Evolutionary conservation across 2,797 vertebrate genomes (phyloP).

Genomic region (Oryzias sinensis): DNA sequence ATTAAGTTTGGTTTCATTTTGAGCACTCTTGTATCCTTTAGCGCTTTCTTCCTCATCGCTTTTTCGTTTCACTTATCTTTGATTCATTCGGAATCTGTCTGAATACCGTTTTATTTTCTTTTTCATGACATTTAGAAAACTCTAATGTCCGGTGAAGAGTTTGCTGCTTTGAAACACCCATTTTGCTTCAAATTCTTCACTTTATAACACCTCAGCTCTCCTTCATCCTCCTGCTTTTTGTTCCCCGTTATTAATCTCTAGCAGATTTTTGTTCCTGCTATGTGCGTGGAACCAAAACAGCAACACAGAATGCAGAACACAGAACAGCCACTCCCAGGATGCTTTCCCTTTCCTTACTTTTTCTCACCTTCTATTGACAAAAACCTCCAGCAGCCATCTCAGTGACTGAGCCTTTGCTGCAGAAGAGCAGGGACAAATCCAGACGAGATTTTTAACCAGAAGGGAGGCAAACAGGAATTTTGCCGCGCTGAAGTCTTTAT

Average conservation of each 20-base stretch:
- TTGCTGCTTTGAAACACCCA: no score
- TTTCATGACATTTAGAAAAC: no score
- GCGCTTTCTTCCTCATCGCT: conserved; percentile 43
- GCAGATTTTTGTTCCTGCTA: conserved; percentile 62
- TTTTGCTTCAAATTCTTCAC: conserved; percentile 7
- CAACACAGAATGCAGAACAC: conserved; percentile 26
- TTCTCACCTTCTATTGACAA: conserved; percentile 55
- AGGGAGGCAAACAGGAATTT: conserved; percentile 19
- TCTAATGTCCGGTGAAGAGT: no score
- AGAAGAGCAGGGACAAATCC: neutral
- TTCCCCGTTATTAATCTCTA: conserved; percentile 16
- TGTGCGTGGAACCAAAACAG: conserved; percentile 54
- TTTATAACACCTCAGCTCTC: conserved; percentile 19
- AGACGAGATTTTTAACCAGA: neutral
- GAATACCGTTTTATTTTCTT: no score
- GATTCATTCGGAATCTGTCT: no score
- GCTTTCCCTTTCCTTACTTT: conserved; percentile 44
- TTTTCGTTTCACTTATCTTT: no score
- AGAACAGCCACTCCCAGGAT: conserved; percentile 48
- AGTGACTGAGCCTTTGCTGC: conserved; percentile 27
- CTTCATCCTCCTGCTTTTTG: neutral
- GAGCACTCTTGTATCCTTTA: no score
- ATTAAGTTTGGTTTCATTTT: neutral
- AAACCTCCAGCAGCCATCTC: conserved; percentile 43
- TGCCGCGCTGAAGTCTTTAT: conserved; percentile 46